These are phyloP conservation scores for Choloepus didactylus DNA, from an alignment of 2,797 vertebrate genomes.

Conservation along the genomic window DNA sequence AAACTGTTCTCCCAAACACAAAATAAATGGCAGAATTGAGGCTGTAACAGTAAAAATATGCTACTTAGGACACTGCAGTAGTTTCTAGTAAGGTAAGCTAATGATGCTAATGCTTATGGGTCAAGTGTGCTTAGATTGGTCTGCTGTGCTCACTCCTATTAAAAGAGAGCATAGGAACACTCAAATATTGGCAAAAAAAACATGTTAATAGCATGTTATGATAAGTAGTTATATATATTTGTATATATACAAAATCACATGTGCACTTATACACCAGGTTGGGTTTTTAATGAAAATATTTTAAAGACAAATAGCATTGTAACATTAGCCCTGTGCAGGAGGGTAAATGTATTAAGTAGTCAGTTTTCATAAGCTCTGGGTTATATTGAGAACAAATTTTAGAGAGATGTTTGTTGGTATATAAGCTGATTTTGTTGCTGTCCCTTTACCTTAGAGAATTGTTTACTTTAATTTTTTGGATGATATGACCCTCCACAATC, in stretches of 20 bases:
- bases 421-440: slow-evolving; percentile 41
- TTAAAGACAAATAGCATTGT: neutral
- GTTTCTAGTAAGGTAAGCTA: neutral
- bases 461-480: slow-evolving; percentile 21
- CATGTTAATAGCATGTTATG: neutral
- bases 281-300: slow-evolving; percentile 43
- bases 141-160: neutral
- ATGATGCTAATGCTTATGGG: neutral
- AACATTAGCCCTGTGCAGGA: neutral
- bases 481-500: neutral
- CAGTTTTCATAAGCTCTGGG: neutral
- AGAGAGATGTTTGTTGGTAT: neutral
- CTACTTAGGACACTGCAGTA: neutral
- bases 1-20: slow-evolving; percentile 23
- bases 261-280: neutral
- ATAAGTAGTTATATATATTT: neutral
- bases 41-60: neutral
- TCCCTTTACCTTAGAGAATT: slow-evolving; percentile 10
- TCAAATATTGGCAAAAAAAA: neutral
- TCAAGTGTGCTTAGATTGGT: neutral
- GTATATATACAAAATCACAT: neutral
- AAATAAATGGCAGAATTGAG: slow-evolving; percentile 22
- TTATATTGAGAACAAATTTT: slow-evolving; percentile 27
- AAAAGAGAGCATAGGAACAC: neutral
- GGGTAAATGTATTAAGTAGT: neutral